Evolutionary conservation across 2,888 invertebrate genomes (phyloP), one percentile per base, ranked within the genome.

Genomic region (Acronicta alni): DNA sequence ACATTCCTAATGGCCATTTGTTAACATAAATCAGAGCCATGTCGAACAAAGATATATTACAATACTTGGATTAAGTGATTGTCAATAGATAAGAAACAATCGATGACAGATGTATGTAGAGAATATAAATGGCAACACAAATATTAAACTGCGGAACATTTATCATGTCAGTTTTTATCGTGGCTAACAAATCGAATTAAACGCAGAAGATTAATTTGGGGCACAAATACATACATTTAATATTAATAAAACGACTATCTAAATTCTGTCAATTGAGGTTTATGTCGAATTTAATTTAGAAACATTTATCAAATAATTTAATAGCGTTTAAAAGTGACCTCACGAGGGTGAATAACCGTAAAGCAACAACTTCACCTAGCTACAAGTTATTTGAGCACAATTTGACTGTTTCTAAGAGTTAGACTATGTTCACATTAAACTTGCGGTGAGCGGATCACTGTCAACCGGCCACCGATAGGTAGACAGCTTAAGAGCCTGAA

Each of bases 11-110:
- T 57, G 51, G 56, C 58, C 65, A 67, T 74, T 60, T 65, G 57
- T 60, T 57, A 54, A 57, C 56, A 74, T 71, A 74, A 67, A 74
- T 71, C 74, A 71, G 46, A 30, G 54, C 16, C 46, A 49, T 47
- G 48, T 63, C 59, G 43, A 62, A 42, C 57, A 39, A 48, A 73
- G 66, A 73, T 60, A 63, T 60, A 72, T 72, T 69, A 59, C 72
- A 64, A 65, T 65, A 65, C 58, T 65, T 18, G 61, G 23, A 60
- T 58, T 70, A 70, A 66, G 57, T 63, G 58, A 61, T 69, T 67
- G 56, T 67, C 63, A 54, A 61, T 52, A 18, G 70, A 64, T 73
- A 67, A 47, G 57, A 63, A 57, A 49, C 58, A 59, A 60, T 60
- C 43, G 67, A 55, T 67, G 67, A 72, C 55, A 56, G 67, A 62